A percentile compares a stretch with the other conserved stretches of the same genome.
Conservation (phyloP, 2,888 invertebrate genomes). For the Syrista parreyssii region DNA sequence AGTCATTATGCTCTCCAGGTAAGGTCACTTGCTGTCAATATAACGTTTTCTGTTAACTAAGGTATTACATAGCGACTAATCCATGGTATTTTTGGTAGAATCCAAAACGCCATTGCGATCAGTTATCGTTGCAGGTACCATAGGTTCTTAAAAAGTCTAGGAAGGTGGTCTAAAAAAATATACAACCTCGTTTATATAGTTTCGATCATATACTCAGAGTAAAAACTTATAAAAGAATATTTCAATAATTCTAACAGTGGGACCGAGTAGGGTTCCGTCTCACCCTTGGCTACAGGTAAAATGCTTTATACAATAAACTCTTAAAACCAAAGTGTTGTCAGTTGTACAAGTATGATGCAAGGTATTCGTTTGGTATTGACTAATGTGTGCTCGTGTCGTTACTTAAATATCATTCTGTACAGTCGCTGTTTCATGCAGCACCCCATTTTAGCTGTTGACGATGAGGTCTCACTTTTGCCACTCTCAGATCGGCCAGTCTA, state of each 20-base stretch:
- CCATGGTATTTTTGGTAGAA: constrained; percentile 16
- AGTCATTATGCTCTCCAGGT: not conserved
- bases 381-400: constrained; percentile 41
- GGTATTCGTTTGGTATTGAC: constrained; percentile 22
- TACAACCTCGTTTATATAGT: constrained; percentile 32
- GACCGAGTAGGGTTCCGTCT: constrained; percentile 12
- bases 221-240: constrained; percentile 24
- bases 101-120: constrained; percentile 29
- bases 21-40: not conserved
- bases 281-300: constrained; percentile 42
- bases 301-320: constrained; percentile 50
- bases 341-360: constrained; percentile 21
- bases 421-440: constrained; percentile 47
- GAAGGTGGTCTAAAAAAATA: constrained; percentile 33
- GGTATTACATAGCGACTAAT: not conserved
- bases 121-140: constrained; percentile 31
- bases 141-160: constrained; percentile 27
- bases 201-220: constrained; percentile 29
- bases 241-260: not conserved
- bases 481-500: constrained; percentile 49
- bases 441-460: constrained; percentile 43
- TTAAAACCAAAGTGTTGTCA: constrained; percentile 29
- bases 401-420: constrained; percentile 47
- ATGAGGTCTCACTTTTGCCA: constrained; percentile 48
- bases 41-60: not conserved